Base-by-base conservation (phyloP, 2,797 vertebrate species). In the Antennarius maculatus region DNA sequence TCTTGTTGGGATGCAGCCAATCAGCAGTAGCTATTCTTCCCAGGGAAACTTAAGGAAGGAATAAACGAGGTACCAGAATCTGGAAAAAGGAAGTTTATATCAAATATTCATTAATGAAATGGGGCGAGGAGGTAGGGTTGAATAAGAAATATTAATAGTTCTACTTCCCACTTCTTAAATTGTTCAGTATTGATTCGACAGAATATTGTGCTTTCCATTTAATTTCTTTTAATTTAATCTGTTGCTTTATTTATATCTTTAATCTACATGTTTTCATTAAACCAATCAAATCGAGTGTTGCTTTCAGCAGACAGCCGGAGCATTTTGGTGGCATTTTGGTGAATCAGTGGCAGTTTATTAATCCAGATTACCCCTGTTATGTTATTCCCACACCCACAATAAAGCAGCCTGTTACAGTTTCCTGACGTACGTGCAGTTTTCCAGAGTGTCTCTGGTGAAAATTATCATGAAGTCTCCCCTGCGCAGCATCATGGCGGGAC, bases 1-100 rank as follows among this genome's bases (percentile, higher is more conserved):
- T 59, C 69, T 76, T 28, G 49, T 77, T 79, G 67, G 83, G 80
- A 82, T 60, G 49, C 75, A 74, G 76, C 81, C 82, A 86, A 75
- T 87, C 83, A 86, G 66, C 59, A 47, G 31, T 69, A 74, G 72
- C 70, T 68, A 15, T 65, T 68, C 71, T 23, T 71, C 74, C 76
- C 66, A 70, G 65, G 8, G 49, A 62, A 64, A 65, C 74, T 29
- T 55, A 62, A 47, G 58, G 50, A 81, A 61, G 34, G 50, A 65
- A 65, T 45, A 47, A 66, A 68, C 46, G 55, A 29, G 55, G 64
- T 62, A 37, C 37, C n/a, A 3, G 45, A 60, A 55, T 76, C 71
- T 23, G 23, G 23, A 23, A 23, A 23, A 23, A 23, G 59, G 68
- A 66, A 45, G 14, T 50, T 59, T 23, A 15, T 23, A 71, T 74